phyloP scores from a whole-genome alignment of 2,888 invertebrate genomes.

The Apotomis betuletana region DNA sequence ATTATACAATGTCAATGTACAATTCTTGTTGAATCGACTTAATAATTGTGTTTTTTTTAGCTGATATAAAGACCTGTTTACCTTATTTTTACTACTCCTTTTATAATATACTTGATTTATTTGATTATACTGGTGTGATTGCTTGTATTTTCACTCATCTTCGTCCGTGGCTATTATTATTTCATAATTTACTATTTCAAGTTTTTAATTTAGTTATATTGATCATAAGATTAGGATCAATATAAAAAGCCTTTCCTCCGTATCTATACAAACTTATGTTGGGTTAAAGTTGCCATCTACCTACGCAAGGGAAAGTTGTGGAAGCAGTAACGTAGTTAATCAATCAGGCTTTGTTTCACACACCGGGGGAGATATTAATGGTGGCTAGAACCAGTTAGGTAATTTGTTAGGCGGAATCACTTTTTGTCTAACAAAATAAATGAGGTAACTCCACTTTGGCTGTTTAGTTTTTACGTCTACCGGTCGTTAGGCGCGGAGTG shows the following conservation, averaged over 20 bases:
- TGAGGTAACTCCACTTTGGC: constrained; percentile 13
- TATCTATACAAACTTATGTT: not conserved
- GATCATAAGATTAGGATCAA: no score
- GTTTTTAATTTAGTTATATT: no score
- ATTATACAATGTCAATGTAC: not conserved
- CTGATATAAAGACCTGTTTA: no score
- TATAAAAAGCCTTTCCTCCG: no score
- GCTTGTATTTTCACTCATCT: no score
- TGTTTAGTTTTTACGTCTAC: constrained; percentile 7
- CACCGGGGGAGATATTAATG: constrained; percentile 38
- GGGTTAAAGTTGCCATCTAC: constrained; percentile 12
- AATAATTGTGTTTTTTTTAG: not conserved
- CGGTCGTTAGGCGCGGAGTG: not conserved
- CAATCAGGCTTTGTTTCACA: constrained; percentile 40
- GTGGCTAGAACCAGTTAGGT: constrained; percentile 33
- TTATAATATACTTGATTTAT: no score
- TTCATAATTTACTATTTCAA: no score
- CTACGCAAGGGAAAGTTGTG: constrained; percentile 13
- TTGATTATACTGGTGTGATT: no score
- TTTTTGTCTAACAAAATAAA: constrained; percentile 39
- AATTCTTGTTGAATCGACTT: not conserved
- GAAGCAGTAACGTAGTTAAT: constrained; percentile 34
- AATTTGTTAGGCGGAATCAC: constrained; percentile 38
- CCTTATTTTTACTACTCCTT: no score
- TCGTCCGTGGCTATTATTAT: no score